Evolutionary conservation across 2,797 vertebrate species (phyloP).

Genomic region (Enteromius fasciolatus): DNA sequence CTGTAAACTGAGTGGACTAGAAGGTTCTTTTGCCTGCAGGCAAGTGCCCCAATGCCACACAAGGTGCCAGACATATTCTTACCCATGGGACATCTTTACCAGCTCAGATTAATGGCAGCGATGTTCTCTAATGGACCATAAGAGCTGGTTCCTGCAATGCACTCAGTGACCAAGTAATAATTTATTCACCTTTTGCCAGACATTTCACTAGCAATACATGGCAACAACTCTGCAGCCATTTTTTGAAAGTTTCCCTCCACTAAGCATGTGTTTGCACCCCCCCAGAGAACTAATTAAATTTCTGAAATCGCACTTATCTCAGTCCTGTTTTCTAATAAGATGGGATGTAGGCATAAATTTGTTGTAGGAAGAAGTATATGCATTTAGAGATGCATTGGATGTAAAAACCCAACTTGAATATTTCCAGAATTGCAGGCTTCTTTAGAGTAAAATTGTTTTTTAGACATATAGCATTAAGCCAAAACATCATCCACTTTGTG

Average conservation of each 20-base stretch:
- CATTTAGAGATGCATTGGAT: neutral
- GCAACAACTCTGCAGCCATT: slow-evolving; percentile 16
- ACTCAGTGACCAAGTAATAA: slow-evolving; percentile 44
- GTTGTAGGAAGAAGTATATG: slow-evolving; percentile 3
- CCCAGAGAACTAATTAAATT: slow-evolving; percentile 38
- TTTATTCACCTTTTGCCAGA: slow-evolving; percentile 42
- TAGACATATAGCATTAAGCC: slow-evolving; percentile 4
- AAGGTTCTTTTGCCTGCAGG: slow-evolving; percentile 12
- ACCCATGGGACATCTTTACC: slow-evolving; percentile 32
- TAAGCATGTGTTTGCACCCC: slow-evolving; percentile 3
- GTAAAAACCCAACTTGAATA: neutral
- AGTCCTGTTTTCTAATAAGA: slow-evolving; percentile 19
- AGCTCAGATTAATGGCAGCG: slow-evolving; percentile 41
- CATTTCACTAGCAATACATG: slow-evolving; percentile 16
- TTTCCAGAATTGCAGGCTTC: neutral
- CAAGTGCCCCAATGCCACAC: slow-evolving; percentile 21
- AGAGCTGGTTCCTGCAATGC: slow-evolving; percentile 39
- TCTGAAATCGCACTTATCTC: slow-evolving; percentile 23
- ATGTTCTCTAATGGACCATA: slow-evolving; percentile 48
- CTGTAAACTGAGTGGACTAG: slow-evolving; percentile 5
- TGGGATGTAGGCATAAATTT: slow-evolving; percentile 1
- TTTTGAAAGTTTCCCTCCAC: neutral
- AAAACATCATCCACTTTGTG: neutral
- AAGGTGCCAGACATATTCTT: slow-evolving; percentile 32
- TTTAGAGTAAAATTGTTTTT: neutral